Evolutionary conservation across 2,797 vertebrate species (phyloP), one percentile per base, ranked within the genome.

Genomic region (Manis javanica): DNA sequence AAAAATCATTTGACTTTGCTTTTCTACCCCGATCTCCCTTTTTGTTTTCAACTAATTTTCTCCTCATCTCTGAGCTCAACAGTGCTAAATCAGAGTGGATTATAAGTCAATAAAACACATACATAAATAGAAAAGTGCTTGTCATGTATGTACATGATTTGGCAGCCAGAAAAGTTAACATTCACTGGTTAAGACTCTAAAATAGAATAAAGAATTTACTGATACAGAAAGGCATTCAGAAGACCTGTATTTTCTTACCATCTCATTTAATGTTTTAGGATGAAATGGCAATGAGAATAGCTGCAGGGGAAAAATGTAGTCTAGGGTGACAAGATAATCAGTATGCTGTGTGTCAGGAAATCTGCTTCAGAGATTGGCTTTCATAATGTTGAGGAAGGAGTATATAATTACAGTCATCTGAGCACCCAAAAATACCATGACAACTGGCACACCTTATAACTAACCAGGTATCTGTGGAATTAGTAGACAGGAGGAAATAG

Each of bases 221-320:
- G 29, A 19, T 63, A 83, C 64, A 68, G 68, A 92, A 64, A 86
- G 26, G 2, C 46, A 90, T 81, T 97, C 8, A 49, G 74, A 87
- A 88, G 77, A 91, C 69, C 79, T 86, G 4, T 79, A 90, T 95
- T 96, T 97, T 95, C 94, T 97, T 16, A 85, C 71, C 15, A 57
- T 74, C 51, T 96, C 90, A 94, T 91, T 95, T 96, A 95, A 95
- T 81, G 39, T 90, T 95, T 98, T 85, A 95, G 51, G 21, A 86
- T 95, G 42, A 87, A 94, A 92, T 92, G 66, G 31, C 49, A 91
- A 87, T 72, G 79, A 90, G 63, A 96, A 93, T 79, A 93, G 81
- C 15, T 90, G 75, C 94, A 97, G 18, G 26, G 18, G 14, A 84
- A 95, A 95, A 94, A 90, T 55, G 21, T 51, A 90, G 26, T 69